Percentiles rank a stretch among this genome's conserved stretches.
Conservation (phyloP, 2,888 invertebrate species). For the Seladonia tumulorum region DNA sequence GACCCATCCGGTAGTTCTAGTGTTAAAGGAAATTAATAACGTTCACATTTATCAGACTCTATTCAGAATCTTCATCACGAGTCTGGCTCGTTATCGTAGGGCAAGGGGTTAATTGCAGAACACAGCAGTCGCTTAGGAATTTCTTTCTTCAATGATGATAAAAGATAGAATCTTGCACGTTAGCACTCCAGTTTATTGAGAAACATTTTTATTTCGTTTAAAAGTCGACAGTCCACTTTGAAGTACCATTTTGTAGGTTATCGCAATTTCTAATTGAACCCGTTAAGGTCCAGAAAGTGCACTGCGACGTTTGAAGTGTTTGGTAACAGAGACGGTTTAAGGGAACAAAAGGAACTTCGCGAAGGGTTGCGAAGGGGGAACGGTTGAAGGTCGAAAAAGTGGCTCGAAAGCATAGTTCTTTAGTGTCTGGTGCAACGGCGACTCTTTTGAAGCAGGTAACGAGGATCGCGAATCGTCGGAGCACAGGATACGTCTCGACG, state of each 20-base stretch:
- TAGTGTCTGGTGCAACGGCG: background rate
- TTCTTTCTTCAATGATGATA: too few species aligned
- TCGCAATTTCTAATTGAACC: background rate
- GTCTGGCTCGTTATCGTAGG: too few species aligned
- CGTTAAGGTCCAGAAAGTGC: background rate
- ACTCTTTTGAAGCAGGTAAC: conserved; percentile 14
- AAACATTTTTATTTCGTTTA: too few species aligned
- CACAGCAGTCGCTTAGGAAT: background rate
- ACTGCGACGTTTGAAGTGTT: background rate
- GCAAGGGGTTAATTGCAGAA: background rate
- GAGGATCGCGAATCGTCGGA: conserved; percentile 3
- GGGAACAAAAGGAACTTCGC: background rate
- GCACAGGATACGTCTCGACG: background rate
- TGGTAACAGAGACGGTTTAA: background rate
- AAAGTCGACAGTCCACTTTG: background rate
- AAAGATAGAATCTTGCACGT: too few species aligned
- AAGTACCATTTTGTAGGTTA: background rate
- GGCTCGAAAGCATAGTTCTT: background rate
- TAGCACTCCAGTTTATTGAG: too few species aligned
- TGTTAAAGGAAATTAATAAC: too few species aligned
- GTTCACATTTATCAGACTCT: too few species aligned
- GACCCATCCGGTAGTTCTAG: too few species aligned
- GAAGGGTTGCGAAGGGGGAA: background rate
- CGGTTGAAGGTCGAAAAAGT: background rate
- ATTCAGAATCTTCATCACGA: too few species aligned